Conservation (phyloP, 2,888 invertebrate species). For the Nomada fabriciana region DNA sequence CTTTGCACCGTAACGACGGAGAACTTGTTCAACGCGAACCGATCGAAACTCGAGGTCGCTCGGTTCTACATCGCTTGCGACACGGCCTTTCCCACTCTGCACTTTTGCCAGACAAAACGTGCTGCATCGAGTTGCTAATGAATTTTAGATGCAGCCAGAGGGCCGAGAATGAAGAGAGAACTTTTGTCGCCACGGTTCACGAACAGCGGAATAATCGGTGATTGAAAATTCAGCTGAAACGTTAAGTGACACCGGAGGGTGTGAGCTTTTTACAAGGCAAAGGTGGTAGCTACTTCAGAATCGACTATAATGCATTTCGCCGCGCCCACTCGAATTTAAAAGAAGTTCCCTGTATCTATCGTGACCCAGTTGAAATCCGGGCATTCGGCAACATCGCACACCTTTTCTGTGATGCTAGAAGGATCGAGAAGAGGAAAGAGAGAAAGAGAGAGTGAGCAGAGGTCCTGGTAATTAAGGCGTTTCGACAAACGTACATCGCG, state of each 20-base stretch:
- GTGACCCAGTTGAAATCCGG: conserved; percentile 22
- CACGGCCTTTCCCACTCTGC: conserved; percentile 37
- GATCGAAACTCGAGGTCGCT: conserved; percentile 15
- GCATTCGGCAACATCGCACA: background rate
- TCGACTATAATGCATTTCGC: background rate
- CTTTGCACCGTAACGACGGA: conserved; percentile 16
- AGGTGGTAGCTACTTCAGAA: background rate
- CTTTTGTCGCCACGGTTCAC: conserved; percentile 3
- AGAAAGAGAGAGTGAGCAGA: conserved; percentile 53
- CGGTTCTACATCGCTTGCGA: conserved; percentile 18
- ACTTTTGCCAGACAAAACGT: conserved; percentile 56
- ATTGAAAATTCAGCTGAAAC: background rate
- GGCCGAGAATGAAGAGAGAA: conserved; percentile 14
- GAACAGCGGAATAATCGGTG: background rate
- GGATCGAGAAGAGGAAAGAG: conserved; percentile 49
- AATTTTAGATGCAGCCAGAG: conserved; percentile 52
- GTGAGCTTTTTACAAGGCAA: background rate
- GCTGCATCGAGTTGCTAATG: conserved; percentile 31
- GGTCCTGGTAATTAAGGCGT: conserved; percentile 79
- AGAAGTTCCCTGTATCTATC: background rate
- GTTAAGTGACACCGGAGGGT: background rate
- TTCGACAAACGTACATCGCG: conserved; percentile 71
- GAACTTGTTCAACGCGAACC: background rate
- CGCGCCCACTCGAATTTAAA: conserved; percentile 6
- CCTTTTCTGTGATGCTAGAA: conserved; percentile 39